These are phyloP conservation scores for Xerus rutilus DNA, from an alignment of 2,797 vertebrate genomes.

Conservation along the genomic window DNA sequence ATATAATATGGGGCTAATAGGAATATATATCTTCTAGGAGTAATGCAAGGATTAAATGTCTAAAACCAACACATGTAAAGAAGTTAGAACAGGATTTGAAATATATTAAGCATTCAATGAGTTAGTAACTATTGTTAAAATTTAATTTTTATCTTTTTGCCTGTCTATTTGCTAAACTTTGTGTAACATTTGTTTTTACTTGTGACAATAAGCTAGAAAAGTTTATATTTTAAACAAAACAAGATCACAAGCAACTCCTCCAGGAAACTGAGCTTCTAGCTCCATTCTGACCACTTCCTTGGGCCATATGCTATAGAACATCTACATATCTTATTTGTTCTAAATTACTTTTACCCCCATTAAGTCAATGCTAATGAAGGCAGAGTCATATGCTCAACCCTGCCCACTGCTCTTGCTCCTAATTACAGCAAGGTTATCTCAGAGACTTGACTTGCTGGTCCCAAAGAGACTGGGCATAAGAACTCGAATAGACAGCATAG, in stretches of 20 bases:
- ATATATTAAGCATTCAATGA: neutral
- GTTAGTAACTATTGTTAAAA: neutral
- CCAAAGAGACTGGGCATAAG: neutral
- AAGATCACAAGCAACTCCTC: neutral
- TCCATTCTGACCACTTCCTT: neutral
- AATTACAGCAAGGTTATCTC: neutral
- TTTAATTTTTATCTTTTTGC: neutral
- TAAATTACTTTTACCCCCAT: neutral
- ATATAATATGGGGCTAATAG: neutral
- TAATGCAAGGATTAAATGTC: neutral
- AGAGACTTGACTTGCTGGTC: neutral
- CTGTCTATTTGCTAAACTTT: neutral
- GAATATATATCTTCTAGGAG: neutral
- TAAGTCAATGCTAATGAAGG: neutral
- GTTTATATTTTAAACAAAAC: neutral
- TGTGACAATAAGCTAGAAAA: neutral
- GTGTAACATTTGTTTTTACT: neutral
- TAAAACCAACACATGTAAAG: neutral
- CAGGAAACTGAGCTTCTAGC: neutral
- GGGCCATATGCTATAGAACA: neutral
- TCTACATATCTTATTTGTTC: neutral
- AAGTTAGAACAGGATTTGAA: neutral
- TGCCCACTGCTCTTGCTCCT: neutral
- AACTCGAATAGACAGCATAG: neutral
- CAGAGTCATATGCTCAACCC: neutral